phyloP scores from a whole-genome alignment of 2,113 vertebrate genomes.

The Oncorhynchus gorbuscha region DNA sequence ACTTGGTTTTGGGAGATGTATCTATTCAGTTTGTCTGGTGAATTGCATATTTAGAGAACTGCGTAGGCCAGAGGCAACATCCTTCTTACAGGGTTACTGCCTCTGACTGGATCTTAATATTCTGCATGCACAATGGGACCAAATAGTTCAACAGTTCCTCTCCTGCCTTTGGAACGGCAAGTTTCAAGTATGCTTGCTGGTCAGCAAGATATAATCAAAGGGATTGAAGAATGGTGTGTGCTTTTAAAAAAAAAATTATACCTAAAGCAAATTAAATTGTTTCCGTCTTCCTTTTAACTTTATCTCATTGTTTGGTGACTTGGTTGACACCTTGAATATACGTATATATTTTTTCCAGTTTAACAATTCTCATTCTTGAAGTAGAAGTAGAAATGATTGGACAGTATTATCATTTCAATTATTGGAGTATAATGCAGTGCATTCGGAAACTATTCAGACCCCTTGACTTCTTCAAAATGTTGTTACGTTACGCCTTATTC shows the following conservation, averaged over 20 bases:
- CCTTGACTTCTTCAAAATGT: too few species aligned
- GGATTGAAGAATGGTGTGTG: constrained; percentile 7
- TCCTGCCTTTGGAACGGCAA: constrained; percentile 21
- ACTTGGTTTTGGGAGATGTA: constrained; percentile 5
- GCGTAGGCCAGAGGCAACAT: constrained; percentile 29
- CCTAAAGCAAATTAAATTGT: too few species aligned
- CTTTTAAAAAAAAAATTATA: too few species aligned
- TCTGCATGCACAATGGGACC: constrained; percentile 22
- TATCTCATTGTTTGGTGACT: neutral
- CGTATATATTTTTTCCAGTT: too few species aligned
- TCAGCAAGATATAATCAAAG: constrained; percentile 10
- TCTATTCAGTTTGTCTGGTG: constrained; percentile 17
- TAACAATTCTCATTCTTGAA: too few species aligned
- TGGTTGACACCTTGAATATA: neutral
- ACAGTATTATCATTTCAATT: too few species aligned
- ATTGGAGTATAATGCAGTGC: too few species aligned
- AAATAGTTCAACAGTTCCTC: constrained; percentile 20
- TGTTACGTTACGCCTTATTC: too few species aligned
- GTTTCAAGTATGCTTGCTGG: constrained; percentile 34
- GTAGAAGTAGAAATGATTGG: constrained; percentile 31
- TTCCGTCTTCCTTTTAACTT: neutral
- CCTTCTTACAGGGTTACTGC: constrained; percentile 54
- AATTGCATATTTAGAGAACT: constrained; percentile 34
- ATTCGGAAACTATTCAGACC: too few species aligned
- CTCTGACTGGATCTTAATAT: constrained; percentile 56